These are phyloP conservation scores for Eurois occulta DNA, from an alignment of 2,888 invertebrate species.

Conservation along the genomic window DNA sequence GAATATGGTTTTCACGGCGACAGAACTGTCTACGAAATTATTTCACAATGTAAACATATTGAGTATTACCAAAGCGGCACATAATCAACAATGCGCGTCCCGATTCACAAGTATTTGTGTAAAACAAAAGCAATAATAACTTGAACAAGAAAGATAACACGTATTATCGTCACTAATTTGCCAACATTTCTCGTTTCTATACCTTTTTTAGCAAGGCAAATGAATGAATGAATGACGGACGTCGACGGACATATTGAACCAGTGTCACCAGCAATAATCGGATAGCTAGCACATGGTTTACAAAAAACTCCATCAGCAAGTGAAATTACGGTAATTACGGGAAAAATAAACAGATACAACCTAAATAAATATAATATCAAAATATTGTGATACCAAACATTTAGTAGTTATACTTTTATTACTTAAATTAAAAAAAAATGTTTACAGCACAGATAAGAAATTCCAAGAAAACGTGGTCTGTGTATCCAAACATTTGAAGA, in stretches of 20 bases:
- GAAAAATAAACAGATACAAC: background rate
- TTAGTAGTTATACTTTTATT: background rate
- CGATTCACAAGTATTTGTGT: slow-evolving; percentile 65
- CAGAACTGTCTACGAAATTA: slow-evolving; percentile 72
- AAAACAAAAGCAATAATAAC: slow-evolving; percentile 70
- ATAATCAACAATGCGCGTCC: slow-evolving; percentile 68
- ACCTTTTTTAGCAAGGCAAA: slow-evolving; percentile 85
- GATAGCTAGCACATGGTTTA: slow-evolving; percentile 26
- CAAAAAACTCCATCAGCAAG: background rate
- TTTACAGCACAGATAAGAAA: background rate
- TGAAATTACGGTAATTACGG: too few relatives aligned
- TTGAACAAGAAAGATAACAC: slow-evolving; percentile 82
- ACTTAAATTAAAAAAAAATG: background rate
- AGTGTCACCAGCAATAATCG: slow-evolving; percentile 65
- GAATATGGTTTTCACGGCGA: slow-evolving; percentile 79
- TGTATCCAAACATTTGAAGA: slow-evolving; percentile 34
- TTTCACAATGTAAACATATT: slow-evolving; percentile 88
- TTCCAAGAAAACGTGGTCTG: background rate
- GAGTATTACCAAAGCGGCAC: slow-evolving; percentile 73
- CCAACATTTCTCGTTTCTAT: slow-evolving; percentile 87
- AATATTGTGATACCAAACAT: background rate
- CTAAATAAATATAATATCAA: background rate
- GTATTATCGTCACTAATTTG: slow-evolving; percentile 86
- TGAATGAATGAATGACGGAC: slow-evolving; percentile 81
- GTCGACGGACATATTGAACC: slow-evolving; percentile 76